Conservation (phyloP, 1,140 invertebrate genomes). For the Philopotamus ludificatus region DNA sequence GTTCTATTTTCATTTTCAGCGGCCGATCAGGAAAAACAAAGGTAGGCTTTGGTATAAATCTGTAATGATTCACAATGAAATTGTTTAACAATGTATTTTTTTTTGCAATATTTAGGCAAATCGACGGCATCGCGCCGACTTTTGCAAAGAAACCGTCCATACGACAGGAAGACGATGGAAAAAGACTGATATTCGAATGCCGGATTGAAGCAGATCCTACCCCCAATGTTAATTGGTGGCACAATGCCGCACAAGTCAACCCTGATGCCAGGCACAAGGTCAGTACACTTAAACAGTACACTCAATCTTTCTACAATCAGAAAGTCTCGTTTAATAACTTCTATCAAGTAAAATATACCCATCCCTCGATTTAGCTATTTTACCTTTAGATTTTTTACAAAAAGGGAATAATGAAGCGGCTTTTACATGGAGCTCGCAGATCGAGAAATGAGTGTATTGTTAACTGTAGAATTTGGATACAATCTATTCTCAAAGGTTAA, state of each 20-base stretch:
- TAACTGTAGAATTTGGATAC: no score
- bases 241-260: slow-evolving; percentile 76
- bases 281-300: no score
- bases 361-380: no score
- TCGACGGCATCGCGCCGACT: slow-evolving; percentile 95
- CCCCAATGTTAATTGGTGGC: slow-evolving; percentile 89
- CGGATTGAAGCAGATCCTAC: slow-evolving; percentile 91
- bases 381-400: no score
- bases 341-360: no score
- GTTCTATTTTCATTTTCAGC: slow-evolving; percentile 46
- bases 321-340: no score
- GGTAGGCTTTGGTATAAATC: slow-evolving; percentile 53
- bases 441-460: no score
- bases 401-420: no score
- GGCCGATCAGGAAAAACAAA: slow-evolving; percentile 57
- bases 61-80: slow-evolving; percentile 26
- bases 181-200: slow-evolving; percentile 93
- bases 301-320: no score
- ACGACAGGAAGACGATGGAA: slow-evolving; percentile 94
- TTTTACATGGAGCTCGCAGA: no score
- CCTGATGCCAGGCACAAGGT: slow-evolving; percentile 83
- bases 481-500: no score
- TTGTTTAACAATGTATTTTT: background rate
- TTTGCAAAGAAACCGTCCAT: slow-evolving; percentile 97
- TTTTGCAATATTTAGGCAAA: slow-evolving; percentile 67